Base-by-base conservation (phyloP, 2,888 invertebrate species). In the Sepiola atlantica region DNA sequence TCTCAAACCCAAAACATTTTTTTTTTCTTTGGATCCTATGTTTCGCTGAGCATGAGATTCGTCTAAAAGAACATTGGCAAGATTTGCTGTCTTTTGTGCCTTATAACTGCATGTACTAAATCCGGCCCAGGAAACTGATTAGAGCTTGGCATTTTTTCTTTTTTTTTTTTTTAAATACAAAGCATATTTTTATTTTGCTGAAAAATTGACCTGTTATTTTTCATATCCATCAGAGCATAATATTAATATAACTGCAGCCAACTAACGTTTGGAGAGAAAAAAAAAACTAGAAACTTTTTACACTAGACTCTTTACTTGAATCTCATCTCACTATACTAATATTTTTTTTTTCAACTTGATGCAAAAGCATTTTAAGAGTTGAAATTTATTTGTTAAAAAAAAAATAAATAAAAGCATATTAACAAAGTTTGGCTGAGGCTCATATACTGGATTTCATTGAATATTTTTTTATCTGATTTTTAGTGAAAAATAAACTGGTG, bases 401-500 rank as follows among this genome's bases (percentile, higher is more conserved):
- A 45, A 45, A 45, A 45, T 45, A 45, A 45, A 45, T 45, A 45
- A 45, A 77, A 77, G 77, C 77, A 77, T 77, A 77, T 77, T 77
- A 77, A 77, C 77, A 77, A 77, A 77, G n/a, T n/a, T 77, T 77
- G 77, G 77, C 77, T 77, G 77, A 77, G 92, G 92, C 92, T 92
- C 45, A 92, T 55, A 92, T 24, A 54, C 54, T 91, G 54, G 91
- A 91, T 35, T 91, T 91, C 12, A 91, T 92, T 92, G n/a, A 45
- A 92, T 93, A 93, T 93, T 93, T 93, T 45, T 93, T 54, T 93
- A 93, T 35, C 35, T 93, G 55, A 35, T 61, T 93, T 93, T 57
- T 61, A 93, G 61, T 93, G 93, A 93, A 93, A 55, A 93, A 93
- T 93, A 93, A 93, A 93, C 93, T 93, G 93, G 93, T 93, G 93